phyloP scores from a whole-genome alignment of 2,113 vertebrate species.

The Datnioides undecimradiatus region DNA sequence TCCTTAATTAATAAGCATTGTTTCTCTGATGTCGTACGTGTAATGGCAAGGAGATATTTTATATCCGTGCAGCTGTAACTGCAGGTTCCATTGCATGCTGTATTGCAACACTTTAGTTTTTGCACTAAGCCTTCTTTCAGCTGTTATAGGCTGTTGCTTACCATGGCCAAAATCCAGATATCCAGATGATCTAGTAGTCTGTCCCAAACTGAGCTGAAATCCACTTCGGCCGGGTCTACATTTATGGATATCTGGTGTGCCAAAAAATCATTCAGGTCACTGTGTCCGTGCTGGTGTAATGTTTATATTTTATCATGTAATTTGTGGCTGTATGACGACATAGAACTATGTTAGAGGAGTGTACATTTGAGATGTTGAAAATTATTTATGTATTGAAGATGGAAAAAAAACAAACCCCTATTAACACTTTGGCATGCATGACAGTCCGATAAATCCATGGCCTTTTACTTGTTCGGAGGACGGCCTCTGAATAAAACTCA shows the following conservation, averaged over 20 bases:
- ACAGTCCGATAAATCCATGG: slow-evolving; percentile 64
- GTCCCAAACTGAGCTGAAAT: slow-evolving; percentile 43
- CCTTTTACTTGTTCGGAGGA: slow-evolving; percentile 67
- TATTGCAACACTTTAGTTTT: slow-evolving; percentile 76
- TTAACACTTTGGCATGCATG: slow-evolving; percentile 59
- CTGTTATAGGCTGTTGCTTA: slow-evolving; percentile 81
- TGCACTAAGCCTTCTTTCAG: slow-evolving; percentile 80
- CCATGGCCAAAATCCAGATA: slow-evolving; percentile 73
- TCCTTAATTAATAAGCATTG: slow-evolving; percentile 60
- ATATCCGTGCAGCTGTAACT: slow-evolving; percentile 59
- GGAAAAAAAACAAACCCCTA: slow-evolving; percentile 18
- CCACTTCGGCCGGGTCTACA: slow-evolving; percentile 24
- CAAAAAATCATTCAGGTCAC: slow-evolving; percentile 82
- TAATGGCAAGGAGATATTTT: slow-evolving; percentile 65
- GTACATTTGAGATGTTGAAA: slow-evolving; percentile 62
- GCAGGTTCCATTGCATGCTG: slow-evolving; percentile 78
- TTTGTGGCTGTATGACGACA: slow-evolving; percentile 68
- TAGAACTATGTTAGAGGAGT: slow-evolving; percentile 67
- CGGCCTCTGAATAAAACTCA: slow-evolving; percentile 63
- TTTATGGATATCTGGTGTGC: slow-evolving; percentile 73
- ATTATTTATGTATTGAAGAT: slow-evolving; percentile 69
- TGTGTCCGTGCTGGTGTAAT: slow-evolving; percentile 72
- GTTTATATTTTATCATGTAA: slow-evolving; percentile 68
- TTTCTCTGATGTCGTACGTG: slow-evolving; percentile 64
- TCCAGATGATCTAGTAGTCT: slow-evolving; percentile 33